Evolutionary conservation across 2,797 vertebrate genomes (phyloP), one percentile per base, ranked within the genome.

Genomic region (Pangasius larnaudii): DNA sequence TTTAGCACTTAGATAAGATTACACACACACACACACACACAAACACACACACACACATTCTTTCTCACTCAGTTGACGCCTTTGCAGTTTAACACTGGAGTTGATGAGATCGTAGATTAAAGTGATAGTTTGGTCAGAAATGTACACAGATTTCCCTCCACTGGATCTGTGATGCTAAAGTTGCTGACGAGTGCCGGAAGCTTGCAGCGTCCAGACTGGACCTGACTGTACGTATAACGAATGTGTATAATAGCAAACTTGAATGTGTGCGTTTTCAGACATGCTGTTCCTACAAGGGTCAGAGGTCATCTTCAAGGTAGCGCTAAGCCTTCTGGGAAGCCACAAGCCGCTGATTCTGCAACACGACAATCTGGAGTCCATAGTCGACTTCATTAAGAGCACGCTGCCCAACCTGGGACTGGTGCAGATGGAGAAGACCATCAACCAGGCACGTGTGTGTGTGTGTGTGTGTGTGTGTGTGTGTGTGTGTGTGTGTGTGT

Each of bases 371-470:
- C 95, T 99, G 89, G 98, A 99, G 95, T 97, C 98, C 78, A 99
- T 99, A 61, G 97, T 99, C 90, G 98, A 99, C 93, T 99, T 99
- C 93, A 98, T 99, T 93, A 99, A 99, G 95, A 98, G 95, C 92
- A 98, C 97, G 5, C 96, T 99, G 11, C 98, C 98, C 90, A 99
- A 99, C 93, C 93, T 99, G 90, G 97, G 98, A 83, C 95, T 99
- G 91, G 98, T 99, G 88, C 98, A 99, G 93, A 99, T 99, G 98
- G 98, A 99, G 93, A 99, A 99, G 94, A 99, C 98, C 82, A 99
- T 99, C 93, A 99, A 95, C 93, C 98, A 99, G 98, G 98, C 99
- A 93, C 24, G 61, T 56, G 46, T 39, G 18, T 77, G 72, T 75
- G 72, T 27, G 30, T 71, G 22, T n/a, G 19, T 49, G 42, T 27